Conservation (phyloP, 2,113 vertebrate genomes). For the Caretta caretta region DNA sequence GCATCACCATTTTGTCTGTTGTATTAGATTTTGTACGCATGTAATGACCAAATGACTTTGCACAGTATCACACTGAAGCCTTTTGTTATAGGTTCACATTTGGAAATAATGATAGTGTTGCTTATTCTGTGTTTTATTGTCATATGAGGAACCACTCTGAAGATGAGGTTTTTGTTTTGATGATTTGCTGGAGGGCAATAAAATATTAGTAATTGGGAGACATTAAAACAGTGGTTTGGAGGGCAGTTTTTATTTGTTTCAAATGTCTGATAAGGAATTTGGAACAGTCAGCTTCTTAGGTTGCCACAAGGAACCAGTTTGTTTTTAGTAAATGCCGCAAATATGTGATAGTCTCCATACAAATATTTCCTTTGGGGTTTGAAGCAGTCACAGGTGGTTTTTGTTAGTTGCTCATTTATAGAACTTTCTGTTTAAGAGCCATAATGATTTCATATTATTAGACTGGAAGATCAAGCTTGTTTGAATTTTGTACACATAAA, state of each 20-base stretch:
- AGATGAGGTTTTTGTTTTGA: not conserved
- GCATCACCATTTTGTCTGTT: not conserved
- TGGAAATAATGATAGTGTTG: not conserved
- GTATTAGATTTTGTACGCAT: not conserved
- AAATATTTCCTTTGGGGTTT: not conserved
- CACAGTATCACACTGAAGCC: not conserved
- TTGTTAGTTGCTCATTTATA: not conserved
- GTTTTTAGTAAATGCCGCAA: not conserved
- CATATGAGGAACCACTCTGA: not conserved
- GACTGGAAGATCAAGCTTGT: not conserved
- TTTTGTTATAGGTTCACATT: not conserved
- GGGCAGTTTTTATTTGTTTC: not conserved
- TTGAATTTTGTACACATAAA: not conserved
- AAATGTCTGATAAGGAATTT: not conserved
- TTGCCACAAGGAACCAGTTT: not conserved
- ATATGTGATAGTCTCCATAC: not conserved
- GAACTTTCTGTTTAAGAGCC: not conserved
- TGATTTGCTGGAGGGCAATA: not conserved
- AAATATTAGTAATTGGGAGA: not conserved
- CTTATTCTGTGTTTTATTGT: not conserved
- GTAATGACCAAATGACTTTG: not conserved
- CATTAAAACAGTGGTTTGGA: not conserved
- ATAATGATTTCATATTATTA: not conserved
- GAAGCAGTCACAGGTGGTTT: not conserved
- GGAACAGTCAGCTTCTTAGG: not conserved